A percentile compares a stretch with the other conserved stretches of the same genome.
phyloP scores from a whole-genome alignment of 1,140 invertebrate species.

The Holotrichia oblita region DNA sequence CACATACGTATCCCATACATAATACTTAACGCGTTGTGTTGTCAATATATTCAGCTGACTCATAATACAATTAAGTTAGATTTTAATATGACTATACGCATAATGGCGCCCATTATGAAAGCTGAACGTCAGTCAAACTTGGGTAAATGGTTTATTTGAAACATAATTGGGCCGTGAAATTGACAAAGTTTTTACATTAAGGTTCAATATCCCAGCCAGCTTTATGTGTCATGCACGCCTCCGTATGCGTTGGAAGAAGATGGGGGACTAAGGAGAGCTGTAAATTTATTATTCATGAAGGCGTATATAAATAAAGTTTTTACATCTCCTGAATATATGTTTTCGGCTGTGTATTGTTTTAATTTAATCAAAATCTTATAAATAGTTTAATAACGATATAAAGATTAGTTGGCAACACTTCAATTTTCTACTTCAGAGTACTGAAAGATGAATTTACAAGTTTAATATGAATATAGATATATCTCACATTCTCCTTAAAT shows the following conservation, averaged over 20 bases:
- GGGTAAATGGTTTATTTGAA: slow-evolving; percentile 48
- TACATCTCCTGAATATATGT: background rate
- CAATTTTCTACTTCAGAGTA: background rate
- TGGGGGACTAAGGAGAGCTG: background rate
- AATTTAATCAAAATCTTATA: background rate
- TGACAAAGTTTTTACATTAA: slow-evolving; percentile 51
- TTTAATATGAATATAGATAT: too few relatives aligned
- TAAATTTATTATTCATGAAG: slow-evolving; percentile 26
- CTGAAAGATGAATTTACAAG: too few relatives aligned
- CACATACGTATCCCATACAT: background rate
- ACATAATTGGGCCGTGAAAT: slow-evolving; percentile 50
- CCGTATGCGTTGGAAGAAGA: background rate
- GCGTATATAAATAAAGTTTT: slow-evolving; percentile 23
- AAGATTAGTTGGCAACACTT: background rate
- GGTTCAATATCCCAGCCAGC: slow-evolving; percentile 23
- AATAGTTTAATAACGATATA: too few relatives aligned
- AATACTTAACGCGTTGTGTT: slow-evolving; percentile 16
- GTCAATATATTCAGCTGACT: slow-evolving; percentile 42
- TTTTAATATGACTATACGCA: slow-evolving; percentile 42
- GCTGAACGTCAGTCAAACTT: slow-evolving; percentile 45
- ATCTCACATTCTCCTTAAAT: too few relatives aligned
- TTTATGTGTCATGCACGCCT: slow-evolving; percentile 4
- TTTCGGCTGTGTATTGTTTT: background rate
- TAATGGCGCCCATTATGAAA: slow-evolving; percentile 42
- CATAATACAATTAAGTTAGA: slow-evolving; percentile 51